Evolutionary conservation across 2,888 invertebrate genomes (phyloP).

Genomic region (Phasia obesa): DNA sequence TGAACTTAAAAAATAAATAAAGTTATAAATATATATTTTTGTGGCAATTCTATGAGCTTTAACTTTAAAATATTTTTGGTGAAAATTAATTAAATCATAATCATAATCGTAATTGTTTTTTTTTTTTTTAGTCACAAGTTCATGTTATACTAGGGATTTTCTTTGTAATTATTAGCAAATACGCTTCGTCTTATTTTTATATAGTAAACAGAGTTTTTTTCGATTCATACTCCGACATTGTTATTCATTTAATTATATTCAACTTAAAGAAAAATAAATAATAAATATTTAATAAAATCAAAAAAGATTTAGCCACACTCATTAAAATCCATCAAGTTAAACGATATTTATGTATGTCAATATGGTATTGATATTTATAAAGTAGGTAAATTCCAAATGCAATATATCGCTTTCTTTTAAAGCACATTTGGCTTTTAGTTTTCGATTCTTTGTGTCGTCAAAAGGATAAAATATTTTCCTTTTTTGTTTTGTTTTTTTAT

Average conservation of each 20-base stretch:
- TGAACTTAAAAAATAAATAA: slow-evolving; percentile 14
- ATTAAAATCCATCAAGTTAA: too few species aligned
- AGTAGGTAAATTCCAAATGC: not conserved
- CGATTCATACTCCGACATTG: too few species aligned
- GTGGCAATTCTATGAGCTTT: not conserved
- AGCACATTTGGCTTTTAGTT: not conserved
- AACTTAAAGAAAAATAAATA: too few species aligned
- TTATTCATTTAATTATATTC: too few species aligned
- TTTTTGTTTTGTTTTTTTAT: slow-evolving; percentile 1
- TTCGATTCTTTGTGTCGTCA: not conserved
- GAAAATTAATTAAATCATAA: too few species aligned
- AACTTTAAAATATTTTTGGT: not conserved
- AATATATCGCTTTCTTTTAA: not conserved
- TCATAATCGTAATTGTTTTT: too few species aligned
- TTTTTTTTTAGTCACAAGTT: slow-evolving; percentile 3
- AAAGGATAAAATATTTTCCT: not conserved
- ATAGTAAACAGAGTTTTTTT: not conserved
- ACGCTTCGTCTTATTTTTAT: not conserved
- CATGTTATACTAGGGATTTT: not conserved
- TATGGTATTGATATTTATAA: too few species aligned
- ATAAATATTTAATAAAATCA: too few species aligned
- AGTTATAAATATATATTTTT: slow-evolving; percentile 3
- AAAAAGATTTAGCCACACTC: too few species aligned
- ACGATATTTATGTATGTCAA: too few species aligned
- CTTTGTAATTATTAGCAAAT: not conserved